A percentile compares a stretch with the other conserved stretches of the same genome.
Conservation (phyloP, 1,140 invertebrate species). For the Cydia splendana region DNA sequence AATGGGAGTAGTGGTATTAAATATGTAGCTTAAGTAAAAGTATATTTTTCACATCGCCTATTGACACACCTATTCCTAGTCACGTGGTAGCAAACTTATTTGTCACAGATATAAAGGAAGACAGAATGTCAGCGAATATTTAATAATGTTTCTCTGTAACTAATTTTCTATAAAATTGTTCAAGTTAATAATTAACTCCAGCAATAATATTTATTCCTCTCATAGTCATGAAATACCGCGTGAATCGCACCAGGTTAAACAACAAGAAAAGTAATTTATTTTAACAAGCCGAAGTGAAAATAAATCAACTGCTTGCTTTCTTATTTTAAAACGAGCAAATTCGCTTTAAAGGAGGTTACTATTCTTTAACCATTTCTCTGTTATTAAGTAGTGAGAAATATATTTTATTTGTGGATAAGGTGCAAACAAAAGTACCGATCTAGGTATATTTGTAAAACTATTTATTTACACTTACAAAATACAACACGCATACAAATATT, state of each 20-base stretch:
- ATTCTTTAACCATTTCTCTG: background rate
- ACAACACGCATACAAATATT: too few relatives aligned
- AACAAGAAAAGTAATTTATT: slow-evolving; percentile 6
- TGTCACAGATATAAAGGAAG: too few relatives aligned
- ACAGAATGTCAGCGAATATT: too few relatives aligned
- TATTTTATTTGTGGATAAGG: background rate
- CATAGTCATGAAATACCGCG: background rate
- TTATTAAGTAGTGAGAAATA: background rate
- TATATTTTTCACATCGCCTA: too few relatives aligned
- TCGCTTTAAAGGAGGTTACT: background rate
- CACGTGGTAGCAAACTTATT: too few relatives aligned
- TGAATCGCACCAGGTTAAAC: background rate
- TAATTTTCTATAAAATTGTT: too few relatives aligned
- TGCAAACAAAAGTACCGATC: background rate
- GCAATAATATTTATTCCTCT: background rate
- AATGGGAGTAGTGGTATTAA: too few relatives aligned
- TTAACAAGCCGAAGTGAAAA: slow-evolving; percentile 5
- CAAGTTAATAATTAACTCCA: background rate
- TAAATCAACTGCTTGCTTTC: slow-evolving; percentile 5
- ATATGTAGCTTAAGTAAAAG: too few relatives aligned
- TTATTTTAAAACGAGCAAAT: background rate
- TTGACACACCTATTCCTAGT: too few relatives aligned
- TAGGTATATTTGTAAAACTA: too few relatives aligned
- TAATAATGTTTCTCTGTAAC: background rate
- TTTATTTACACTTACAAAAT: background rate